phyloP scores from a whole-genome alignment of 2,888 invertebrate species.

The Mythimna pallens region DNA sequence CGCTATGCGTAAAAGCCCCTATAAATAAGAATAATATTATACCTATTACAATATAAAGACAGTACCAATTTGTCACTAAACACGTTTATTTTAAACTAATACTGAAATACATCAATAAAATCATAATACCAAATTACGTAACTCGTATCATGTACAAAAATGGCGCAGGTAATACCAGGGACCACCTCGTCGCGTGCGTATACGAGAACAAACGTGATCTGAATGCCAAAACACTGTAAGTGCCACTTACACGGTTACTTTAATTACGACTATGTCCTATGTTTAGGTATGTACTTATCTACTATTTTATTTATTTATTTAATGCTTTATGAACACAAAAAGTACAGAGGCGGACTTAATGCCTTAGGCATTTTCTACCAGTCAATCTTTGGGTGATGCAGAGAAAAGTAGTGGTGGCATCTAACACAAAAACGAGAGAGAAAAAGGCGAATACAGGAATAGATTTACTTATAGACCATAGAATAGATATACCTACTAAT shows the following conservation, averaged over 20 bases:
- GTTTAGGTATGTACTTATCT: background rate
- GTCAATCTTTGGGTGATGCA: too few species aligned
- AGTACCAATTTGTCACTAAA: background rate
- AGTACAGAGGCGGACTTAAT: too few species aligned
- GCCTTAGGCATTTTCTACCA: too few species aligned
- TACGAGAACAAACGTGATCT: constrained; percentile 60
- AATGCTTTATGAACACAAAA: too few species aligned
- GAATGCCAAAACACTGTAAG: constrained; percentile 29
- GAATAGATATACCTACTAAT: too few species aligned
- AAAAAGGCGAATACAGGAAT: too few species aligned
- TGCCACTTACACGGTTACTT: constrained; percentile 36
- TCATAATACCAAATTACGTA: constrained; percentile 40
- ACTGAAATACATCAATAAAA: constrained; percentile 27
- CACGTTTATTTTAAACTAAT: constrained; percentile 7
- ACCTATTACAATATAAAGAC: too few species aligned
- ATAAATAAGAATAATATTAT: too few species aligned
- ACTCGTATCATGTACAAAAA: constrained; percentile 60
- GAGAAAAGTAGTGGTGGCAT: too few species aligned
- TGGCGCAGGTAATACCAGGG: constrained; percentile 61
- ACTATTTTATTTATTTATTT: background rate
- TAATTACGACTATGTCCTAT: constrained; percentile 43
- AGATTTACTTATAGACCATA: too few species aligned
- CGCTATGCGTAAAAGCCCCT: too few species aligned
- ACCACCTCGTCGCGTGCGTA: constrained; percentile 65
- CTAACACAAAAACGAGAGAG: too few species aligned